phyloP scores from a whole-genome alignment of 2,113 vertebrate species.

The Heteronetta atricapilla region DNA sequence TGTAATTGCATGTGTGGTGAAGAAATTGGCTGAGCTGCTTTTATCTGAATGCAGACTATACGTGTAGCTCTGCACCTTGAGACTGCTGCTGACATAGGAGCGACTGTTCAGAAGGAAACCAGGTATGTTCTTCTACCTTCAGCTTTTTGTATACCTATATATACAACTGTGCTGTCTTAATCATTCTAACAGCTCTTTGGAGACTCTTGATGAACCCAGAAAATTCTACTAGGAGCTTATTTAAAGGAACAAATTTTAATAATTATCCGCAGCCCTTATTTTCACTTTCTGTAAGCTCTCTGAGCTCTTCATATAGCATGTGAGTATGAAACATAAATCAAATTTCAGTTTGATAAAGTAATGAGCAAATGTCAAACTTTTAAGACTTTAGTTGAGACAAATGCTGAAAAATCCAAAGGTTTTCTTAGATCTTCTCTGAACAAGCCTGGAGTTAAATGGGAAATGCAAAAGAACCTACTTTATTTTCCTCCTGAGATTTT shows the following conservation, averaged over 20 bases:
- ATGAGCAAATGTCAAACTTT: constrained; percentile 3
- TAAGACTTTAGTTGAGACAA: background rate
- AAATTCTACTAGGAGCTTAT: background rate
- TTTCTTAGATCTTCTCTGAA: constrained; percentile 7
- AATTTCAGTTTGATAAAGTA: background rate
- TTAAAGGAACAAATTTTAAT: background rate
- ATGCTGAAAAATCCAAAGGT: background rate
- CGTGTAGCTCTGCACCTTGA: accelerated
- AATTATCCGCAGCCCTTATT: background rate
- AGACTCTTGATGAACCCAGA: background rate
- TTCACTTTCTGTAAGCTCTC: background rate
- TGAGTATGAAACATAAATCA: background rate
- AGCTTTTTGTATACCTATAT: background rate
- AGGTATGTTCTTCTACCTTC: background rate
- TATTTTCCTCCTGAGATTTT: background rate
- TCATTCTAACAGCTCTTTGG: accelerated
- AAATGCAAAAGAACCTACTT: background rate
- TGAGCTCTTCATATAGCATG: background rate
- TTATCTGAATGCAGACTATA: background rate
- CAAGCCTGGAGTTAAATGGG: background rate
- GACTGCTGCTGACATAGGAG: background rate
- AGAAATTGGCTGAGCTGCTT: background rate
- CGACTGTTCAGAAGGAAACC: background rate
- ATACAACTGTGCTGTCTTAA: background rate
- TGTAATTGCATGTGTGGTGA: background rate